These are phyloP conservation scores for Bungarus multicinctus DNA, from an alignment of 2,113 vertebrate species.

Conservation along the genomic window DNA sequence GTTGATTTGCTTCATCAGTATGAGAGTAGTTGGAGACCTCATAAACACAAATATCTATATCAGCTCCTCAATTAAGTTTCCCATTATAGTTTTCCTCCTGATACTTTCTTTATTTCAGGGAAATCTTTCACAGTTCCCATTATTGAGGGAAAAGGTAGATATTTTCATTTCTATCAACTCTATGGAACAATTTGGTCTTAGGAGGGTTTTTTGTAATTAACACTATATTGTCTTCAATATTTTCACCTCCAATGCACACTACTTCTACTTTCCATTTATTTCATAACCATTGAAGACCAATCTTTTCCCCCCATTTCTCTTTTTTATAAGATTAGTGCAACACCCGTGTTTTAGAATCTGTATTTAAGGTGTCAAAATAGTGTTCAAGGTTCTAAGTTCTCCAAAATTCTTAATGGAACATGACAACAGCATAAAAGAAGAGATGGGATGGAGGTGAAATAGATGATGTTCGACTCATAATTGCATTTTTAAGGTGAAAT, in stretches of 20 bases:
- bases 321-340: neutral
- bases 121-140: neutral
- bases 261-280: neutral
- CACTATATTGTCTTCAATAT: neutral
- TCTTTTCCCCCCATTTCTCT: neutral
- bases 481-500: neutral
- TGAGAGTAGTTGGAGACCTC: neutral
- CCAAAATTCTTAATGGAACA: neutral
- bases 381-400: neutral
- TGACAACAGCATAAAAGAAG: neutral
- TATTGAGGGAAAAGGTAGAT: neutral
- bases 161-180: neutral
- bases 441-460: neutral
- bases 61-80: neutral
- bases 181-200: neutral
- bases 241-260: neutral
- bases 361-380: neutral
- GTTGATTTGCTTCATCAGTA: neutral
- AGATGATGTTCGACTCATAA: neutral
- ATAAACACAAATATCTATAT: neutral
- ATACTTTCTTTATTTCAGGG: neutral
- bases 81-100: neutral
- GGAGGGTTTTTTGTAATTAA: neutral
- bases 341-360: neutral
- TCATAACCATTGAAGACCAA: neutral